A percentile compares a stretch with the other conserved stretches of the same genome.
These are phyloP conservation scores for Ips nitidus DNA, from an alignment of 1,140 invertebrate species.

Conservation along the genomic window DNA sequence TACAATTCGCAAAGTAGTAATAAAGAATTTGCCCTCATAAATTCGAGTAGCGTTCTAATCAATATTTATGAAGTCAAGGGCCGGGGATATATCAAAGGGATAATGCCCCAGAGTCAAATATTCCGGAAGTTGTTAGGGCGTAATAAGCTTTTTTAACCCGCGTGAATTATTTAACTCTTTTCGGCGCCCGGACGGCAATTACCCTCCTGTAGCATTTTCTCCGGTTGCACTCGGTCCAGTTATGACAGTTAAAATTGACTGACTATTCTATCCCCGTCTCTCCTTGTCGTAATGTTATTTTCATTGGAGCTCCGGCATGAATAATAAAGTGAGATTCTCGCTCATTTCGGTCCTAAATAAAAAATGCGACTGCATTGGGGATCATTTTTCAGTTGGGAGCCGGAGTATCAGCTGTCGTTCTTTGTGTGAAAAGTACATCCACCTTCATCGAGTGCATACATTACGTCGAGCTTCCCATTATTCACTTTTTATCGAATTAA, in stretches of 20 bases:
- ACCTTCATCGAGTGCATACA: slow-evolving; percentile 12
- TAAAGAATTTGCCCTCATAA: slow-evolving; percentile 33
- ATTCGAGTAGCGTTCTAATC: slow-evolving; percentile 33
- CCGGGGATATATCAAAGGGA: slow-evolving; percentile 35
- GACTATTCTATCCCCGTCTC: no score
- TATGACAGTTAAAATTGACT: no score
- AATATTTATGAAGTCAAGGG: slow-evolving; percentile 37
- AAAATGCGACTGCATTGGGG: background rate
- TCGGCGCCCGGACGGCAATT: background rate
- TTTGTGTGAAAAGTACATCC: slow-evolving; percentile 19
- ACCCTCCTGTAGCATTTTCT: no score
- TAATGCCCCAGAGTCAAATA: slow-evolving; percentile 38
- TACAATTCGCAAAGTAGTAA: slow-evolving; percentile 23
- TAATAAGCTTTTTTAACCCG: slow-evolving; percentile 39
- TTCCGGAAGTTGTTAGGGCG: slow-evolving; percentile 36
- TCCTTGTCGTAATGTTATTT: slow-evolving; percentile 15
- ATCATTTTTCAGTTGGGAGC: slow-evolving; percentile 18
- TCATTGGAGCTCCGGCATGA: slow-evolving; percentile 9
- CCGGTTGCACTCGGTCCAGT: no score
- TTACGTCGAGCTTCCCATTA: background rate
- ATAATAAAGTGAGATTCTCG: slow-evolving; percentile 16
- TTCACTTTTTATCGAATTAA: slow-evolving; percentile 3
- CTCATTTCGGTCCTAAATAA: background rate
- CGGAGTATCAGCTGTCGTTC: slow-evolving; percentile 14
- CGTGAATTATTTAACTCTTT: slow-evolving; percentile 27